These are phyloP conservation scores for Ursus arctos DNA, from an alignment of 2,113 vertebrate genomes.

Conservation along the genomic window DNA sequence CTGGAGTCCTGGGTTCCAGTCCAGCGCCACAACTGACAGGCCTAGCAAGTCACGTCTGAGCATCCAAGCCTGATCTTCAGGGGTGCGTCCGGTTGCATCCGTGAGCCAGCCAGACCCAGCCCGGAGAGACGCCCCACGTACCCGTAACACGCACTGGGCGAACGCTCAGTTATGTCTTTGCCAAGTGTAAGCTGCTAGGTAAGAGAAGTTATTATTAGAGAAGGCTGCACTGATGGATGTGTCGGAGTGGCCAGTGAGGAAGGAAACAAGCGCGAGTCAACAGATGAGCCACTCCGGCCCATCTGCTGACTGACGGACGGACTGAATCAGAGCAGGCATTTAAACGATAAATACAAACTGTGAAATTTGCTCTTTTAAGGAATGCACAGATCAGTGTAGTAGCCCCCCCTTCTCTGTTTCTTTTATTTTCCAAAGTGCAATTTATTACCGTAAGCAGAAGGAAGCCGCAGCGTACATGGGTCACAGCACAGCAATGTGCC, in stretches of 20 bases:
- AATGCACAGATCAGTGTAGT: conserved; percentile 41
- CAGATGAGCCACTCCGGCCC: conserved; percentile 54
- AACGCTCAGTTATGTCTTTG: conserved; percentile 37
- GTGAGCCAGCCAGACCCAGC: background rate
- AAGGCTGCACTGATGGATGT: background rate
- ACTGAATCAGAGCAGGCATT: conserved; percentile 67
- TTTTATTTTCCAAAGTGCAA: conserved; percentile 65
- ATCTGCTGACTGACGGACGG: conserved; percentile 72
- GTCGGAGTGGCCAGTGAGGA: conserved; percentile 31
- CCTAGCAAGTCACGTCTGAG: background rate
- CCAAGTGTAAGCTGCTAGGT: conserved; percentile 32
- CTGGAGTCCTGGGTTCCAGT: background rate
- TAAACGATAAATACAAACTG: conserved; percentile 69
- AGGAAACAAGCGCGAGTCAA: conserved; percentile 50
- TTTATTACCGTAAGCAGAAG: conserved; percentile 44
- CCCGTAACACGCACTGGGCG: background rate
- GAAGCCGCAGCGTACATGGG: background rate
- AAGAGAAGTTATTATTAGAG: conserved; percentile 31
- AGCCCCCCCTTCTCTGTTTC: conserved; percentile 55
- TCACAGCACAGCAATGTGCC: background rate
- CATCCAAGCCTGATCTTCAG: background rate
- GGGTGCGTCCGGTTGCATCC: background rate
- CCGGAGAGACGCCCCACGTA: background rate
- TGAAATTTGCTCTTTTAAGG: conserved; percentile 80
- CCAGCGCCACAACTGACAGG: background rate